phyloP scores from a whole-genome alignment of 2,797 vertebrate species.

The Leptoclinus maculatus region DNA sequence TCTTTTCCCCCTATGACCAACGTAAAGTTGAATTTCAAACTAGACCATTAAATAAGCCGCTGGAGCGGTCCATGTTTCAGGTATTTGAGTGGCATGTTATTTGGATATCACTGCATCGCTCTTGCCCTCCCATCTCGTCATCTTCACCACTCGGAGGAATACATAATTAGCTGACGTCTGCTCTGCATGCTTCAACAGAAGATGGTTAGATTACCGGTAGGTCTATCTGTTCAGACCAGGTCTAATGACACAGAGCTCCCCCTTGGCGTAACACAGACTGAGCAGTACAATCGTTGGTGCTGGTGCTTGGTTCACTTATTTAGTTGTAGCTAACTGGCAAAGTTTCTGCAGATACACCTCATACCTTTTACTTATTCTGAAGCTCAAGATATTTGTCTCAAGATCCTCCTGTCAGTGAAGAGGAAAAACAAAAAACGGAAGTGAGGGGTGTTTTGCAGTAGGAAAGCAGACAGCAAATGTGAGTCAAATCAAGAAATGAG shows the following conservation, averaged over 20 bases:
- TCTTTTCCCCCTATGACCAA: conserved; percentile 10
- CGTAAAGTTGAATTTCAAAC: conserved; percentile 52
- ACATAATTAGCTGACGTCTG: conserved; percentile 45
- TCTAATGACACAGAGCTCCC: conserved; percentile 46
- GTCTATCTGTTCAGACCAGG: conserved; percentile 50
- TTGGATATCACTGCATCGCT: conserved; percentile 49
- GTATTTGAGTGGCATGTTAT: conserved; percentile 61
- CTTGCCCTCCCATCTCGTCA: conserved; percentile 55
- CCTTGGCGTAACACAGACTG: neutral
- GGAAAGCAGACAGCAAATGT: conserved; percentile 42
- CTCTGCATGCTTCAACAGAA: conserved; percentile 51
- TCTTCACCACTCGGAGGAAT: conserved; percentile 49
- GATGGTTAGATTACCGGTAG: conserved; percentile 51
- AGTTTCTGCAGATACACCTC: neutral
- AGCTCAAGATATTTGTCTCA: neutral
- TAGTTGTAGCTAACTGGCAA: conserved; percentile 3
- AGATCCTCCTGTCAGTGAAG: conserved; percentile 19
- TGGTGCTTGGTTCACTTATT: conserved; percentile 14
- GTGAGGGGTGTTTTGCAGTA: conserved; percentile 14
- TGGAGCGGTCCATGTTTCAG: conserved; percentile 33
- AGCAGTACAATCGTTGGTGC: conserved; percentile 11
- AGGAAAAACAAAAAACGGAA: conserved; percentile 32
- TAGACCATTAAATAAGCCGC: conserved; percentile 34
- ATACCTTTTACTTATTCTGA: neutral
- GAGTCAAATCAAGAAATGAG: conserved; percentile 66